Evolutionary conservation across 2,113 vertebrate species (phyloP), one percentile per base, ranked within the genome.

Genomic region (Phylloscopus trochilus): DNA sequence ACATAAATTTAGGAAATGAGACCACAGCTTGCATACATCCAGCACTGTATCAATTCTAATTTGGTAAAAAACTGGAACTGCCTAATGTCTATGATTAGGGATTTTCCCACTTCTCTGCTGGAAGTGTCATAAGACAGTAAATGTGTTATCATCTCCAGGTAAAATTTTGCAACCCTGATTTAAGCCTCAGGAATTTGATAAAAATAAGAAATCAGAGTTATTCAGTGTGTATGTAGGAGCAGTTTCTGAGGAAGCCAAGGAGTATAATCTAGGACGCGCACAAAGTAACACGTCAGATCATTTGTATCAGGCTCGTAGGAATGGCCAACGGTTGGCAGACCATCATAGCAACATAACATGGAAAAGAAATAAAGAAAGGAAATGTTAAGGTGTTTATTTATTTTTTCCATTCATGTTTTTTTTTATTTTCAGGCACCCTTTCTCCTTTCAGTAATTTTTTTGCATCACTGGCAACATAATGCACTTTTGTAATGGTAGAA

Each of bases 311-410:
- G 22, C 20, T 69, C 14, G 13, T 21, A 23, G 31, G 15, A 79
- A 83, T 10, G 11, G 20, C 2, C 2, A 28, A 11, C 8, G 58
- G 20, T 13, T 27, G 18, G 37, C 18, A 90, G 33, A 24, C 1
- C 26, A 30, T 66, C 19, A 44, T 0, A 55, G 9, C 2, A 31
- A 39, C 0, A 33, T 6, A 35, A n/a, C 1, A 46, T 7, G 2
- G 63, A 31, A 44, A 44, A 44, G 35, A 30, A n/a, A 19, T 2
- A 35, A 46, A 7, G 3, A 26, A 68, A 72, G 4, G 4, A 55
- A 80, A 49, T 11, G 3, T 23, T 56, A 58, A 69, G 1, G 1
- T 1, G 2, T 53, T 52, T 15, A 17, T 10, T 21, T 15, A 3
- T 41, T 59, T 63, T 82, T 43, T 27, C 30, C 5, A 43, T 43